A percentile compares a stretch with the other conserved stretches of the same genome.
Evolutionary conservation across 2,888 invertebrate genomes (phyloP).

Genomic region (Protophormia terraenovae): DNA sequence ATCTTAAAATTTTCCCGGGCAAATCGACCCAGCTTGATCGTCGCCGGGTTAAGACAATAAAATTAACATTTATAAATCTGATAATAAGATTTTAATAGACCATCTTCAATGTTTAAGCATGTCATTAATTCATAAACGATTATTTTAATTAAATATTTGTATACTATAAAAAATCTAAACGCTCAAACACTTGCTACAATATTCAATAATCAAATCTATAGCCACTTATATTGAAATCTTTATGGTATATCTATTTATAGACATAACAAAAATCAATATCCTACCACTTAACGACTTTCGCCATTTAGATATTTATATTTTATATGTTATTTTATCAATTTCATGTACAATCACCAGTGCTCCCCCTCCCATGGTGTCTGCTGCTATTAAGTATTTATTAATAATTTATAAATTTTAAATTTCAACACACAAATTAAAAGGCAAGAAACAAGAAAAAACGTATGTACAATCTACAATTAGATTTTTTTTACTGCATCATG

Average conservation of each 20-base stretch:
- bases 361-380: conserved; percentile 6
- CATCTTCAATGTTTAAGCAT: no score
- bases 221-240: background rate
- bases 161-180: no score
- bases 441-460: conserved; percentile 10
- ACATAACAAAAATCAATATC: conserved; percentile 52
- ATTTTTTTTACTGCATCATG: conserved; percentile 35
- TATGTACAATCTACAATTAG: conserved; percentile 37
- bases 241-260: background rate
- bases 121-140: no score
- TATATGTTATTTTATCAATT: conserved; percentile 19
- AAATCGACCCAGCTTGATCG: no score
- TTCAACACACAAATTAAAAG: conserved; percentile 46
- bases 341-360: background rate
- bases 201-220: background rate
- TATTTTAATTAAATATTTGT: no score
- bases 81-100: no score
- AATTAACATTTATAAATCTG: no score
- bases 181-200: background rate
- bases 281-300: conserved; percentile 23
- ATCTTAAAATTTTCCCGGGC: no score
- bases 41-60: no score
- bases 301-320: conserved; percentile 26
- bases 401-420: conserved; percentile 34
- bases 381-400: conserved; percentile 33